Base-by-base conservation (phyloP, 2,113 vertebrate genomes). In the Nothoprocta pentlandii region DNA sequence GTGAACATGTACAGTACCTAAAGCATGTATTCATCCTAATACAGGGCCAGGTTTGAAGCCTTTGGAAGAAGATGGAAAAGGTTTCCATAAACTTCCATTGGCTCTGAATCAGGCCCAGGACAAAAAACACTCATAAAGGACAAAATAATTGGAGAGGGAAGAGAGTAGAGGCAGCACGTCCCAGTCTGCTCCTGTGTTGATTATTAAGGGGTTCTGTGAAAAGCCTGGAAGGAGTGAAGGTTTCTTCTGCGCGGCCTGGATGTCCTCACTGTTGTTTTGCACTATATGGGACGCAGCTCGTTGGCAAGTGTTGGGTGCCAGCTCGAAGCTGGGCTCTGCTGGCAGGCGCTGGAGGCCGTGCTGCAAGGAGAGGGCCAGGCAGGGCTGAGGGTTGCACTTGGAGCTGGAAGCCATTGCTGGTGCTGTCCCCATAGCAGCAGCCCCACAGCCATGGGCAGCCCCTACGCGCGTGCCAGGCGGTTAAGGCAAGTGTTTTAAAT, bases 251-350 rank as follows among this genome's bases (percentile, higher is more conserved):
- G 41, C 3, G 3, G 86, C 80, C 14, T 71, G 30, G 69, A 85
- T 75, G 84, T 69, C 84, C 46, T 94, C 4, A 1, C 92, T 87
- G 23, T 93, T 91, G 62, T 97, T 97, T 97, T 98, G 97, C 97
- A 98, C 97, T 97, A 95, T 97, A 73, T 83, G 83, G 86, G 77
- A 25, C 59, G 42, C 64, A 62, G 79, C 7, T 1, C 63, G 16
- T 94, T 83, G 74, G 80, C 76, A 90, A 92, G 91, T 91, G 25
- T 88, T 88, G 69, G 79, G 70, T 85, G 92, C 80, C 94, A 28
- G 51, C 87, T 81, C 5, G 25, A 44, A 69, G 91, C 89, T 68
- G 94, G 86, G 88, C 78, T 88, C 77, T 89, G 34, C 47, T 0
- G 0, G 56, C 41, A 15, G 58, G n/a, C 32, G 0, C 80, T 75